These are phyloP conservation scores for Petaurus breviceps DNA, from an alignment of 2,113 vertebrate species.

Conservation along the genomic window DNA sequence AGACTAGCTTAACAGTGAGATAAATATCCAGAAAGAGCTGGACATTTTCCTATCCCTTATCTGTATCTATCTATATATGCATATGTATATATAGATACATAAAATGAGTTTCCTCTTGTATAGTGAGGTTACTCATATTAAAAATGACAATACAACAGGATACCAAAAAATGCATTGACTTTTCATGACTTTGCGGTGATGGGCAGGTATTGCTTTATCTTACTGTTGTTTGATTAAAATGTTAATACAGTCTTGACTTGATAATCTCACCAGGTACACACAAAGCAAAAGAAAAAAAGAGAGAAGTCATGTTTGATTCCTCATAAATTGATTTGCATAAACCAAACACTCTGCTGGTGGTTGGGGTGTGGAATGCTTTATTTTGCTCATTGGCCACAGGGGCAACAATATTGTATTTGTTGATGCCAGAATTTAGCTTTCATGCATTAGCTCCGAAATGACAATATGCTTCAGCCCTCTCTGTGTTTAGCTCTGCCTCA, in stretches of 20 bases:
- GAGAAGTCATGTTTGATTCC: slow-evolving; percentile 70
- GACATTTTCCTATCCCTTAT: not conserved
- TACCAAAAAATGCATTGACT: slow-evolving; percentile 84
- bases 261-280: slow-evolving; percentile 85
- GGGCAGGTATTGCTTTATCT: slow-evolving; percentile 81
- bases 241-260: slow-evolving; percentile 85
- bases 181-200: slow-evolving; percentile 81
- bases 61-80: not conserved
- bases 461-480: slow-evolving; percentile 81
- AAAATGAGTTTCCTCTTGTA: slow-evolving; percentile 61
- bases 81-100: not conserved
- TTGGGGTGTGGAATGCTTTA: slow-evolving; percentile 78
- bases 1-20: slow-evolving; percentile 19
- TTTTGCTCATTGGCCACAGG: slow-evolving; percentile 85
- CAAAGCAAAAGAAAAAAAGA: slow-evolving; percentile 57
- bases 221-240: slow-evolving; percentile 83
- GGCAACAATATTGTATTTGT: slow-evolving; percentile 74
- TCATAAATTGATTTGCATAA: slow-evolving; percentile 78
- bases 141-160: slow-evolving; percentile 68
- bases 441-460: slow-evolving; percentile 80
- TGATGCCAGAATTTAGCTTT: slow-evolving; percentile 79
- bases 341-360: slow-evolving; percentile 78
- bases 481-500: slow-evolving; percentile 87
- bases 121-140: slow-evolving; percentile 60
- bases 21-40: not conserved